Evolutionary conservation across 2,888 invertebrate species (phyloP).

Genomic region (Hypolimnas misippus): DNA sequence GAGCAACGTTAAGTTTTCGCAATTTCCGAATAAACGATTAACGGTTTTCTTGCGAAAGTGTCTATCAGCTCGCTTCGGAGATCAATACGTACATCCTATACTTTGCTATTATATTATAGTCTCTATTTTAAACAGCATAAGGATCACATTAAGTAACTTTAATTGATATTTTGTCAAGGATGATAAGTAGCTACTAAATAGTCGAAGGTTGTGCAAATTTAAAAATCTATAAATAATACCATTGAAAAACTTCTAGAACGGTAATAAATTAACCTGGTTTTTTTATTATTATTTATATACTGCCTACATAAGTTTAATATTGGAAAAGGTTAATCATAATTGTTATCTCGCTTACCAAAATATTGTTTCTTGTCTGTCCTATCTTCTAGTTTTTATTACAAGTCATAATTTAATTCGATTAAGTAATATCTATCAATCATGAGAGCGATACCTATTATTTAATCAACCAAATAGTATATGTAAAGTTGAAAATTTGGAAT

Average conservation of each 20-base stretch:
- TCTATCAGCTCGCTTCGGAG: not conserved
- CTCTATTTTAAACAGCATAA: not conserved
- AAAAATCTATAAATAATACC: not conserved
- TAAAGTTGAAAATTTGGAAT: too few species aligned
- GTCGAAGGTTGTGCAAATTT: not conserved
- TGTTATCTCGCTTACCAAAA: too few species aligned
- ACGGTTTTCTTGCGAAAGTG: conserved; percentile 19
- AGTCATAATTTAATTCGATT: too few species aligned
- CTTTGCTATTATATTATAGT: not conserved
- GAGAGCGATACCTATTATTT: too few species aligned
- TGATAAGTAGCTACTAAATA: conserved; percentile 1
- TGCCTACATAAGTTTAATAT: too few species aligned
- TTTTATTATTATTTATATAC: too few species aligned
- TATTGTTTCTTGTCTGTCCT: too few species aligned
- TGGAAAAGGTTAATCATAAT: too few species aligned
- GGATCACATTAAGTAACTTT: not conserved
- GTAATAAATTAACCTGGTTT: not conserved
- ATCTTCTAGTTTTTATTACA: too few species aligned
- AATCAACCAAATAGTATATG: too few species aligned
- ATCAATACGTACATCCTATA: not conserved
- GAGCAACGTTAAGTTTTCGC: not conserved
- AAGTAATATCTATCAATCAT: too few species aligned
- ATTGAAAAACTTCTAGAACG: not conserved
- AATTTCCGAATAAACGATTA: conserved; percentile 16
- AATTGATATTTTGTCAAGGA: conserved; percentile 8